These are phyloP conservation scores for Sipha flava DNA, from an alignment of 1,140 invertebrate genomes.

Conservation along the genomic window DNA sequence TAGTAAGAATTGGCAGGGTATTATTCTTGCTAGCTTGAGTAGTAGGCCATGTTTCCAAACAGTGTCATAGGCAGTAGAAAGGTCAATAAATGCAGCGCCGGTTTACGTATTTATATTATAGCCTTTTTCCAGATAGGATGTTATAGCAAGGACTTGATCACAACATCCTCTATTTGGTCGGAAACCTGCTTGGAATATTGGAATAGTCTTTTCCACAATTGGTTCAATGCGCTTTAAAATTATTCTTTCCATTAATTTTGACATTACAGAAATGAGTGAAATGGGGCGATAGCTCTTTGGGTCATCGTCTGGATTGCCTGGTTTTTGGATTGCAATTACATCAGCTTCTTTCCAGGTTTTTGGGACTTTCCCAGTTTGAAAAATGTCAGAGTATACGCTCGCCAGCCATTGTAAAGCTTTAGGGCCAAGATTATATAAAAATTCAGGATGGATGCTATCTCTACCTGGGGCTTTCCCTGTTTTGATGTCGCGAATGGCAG, in stretches of 20 bases:
- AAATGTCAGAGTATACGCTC: neutral
- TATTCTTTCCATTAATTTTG: neutral
- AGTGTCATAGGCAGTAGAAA: too few relatives aligned
- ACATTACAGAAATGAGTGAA: neutral
- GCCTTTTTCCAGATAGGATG: conserved; percentile 6
- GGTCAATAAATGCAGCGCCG: too few relatives aligned
- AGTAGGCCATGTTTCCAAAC: too few relatives aligned
- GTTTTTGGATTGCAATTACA: neutral
- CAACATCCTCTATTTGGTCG: conserved; percentile 15
- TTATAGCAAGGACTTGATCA: conserved; percentile 25
- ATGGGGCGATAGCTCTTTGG: neutral
- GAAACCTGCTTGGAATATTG: conserved; percentile 28
- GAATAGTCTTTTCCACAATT: neutral
- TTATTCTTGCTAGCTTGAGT: too few relatives aligned
- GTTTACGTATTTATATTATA: conserved; percentile 8
- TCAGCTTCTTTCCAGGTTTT: neutral
- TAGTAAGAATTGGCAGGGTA: too few relatives aligned
- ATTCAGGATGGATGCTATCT: neutral
- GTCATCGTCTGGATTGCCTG: neutral
- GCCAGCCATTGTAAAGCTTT: neutral
- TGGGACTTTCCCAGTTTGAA: neutral
- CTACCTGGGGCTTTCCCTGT: neutral
- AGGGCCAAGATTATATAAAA: neutral
- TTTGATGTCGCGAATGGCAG: neutral
- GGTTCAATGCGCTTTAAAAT: neutral